These are phyloP conservation scores for Bubo blakistoni DNA, from an alignment of 2,113 vertebrate genomes.

Conservation along the genomic window DNA sequence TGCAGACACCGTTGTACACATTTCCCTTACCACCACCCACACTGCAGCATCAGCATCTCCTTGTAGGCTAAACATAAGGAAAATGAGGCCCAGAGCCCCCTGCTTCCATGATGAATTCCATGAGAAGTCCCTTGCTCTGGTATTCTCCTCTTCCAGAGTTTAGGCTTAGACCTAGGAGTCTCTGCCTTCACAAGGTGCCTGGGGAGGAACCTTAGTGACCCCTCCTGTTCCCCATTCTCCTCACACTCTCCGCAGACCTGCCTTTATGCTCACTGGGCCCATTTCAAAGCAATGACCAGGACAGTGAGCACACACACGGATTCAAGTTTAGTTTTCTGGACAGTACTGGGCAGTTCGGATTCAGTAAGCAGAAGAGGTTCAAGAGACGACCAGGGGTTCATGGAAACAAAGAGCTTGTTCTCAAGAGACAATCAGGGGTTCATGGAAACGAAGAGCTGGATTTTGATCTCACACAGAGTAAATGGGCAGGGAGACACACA, in stretches of 20 bases:
- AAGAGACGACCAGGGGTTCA: fast-evolving
- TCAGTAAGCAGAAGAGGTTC: not conserved
- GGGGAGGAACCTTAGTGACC: not conserved
- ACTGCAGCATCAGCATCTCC: fast-evolving
- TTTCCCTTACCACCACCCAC: not conserved
- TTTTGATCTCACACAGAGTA: not conserved
- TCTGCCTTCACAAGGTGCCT: not conserved
- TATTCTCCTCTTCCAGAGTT: not conserved
- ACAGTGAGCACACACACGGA: fast-evolving
- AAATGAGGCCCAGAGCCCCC: not conserved
- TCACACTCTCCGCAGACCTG: fast-evolving
- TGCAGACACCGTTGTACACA: fast-evolving
- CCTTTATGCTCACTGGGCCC: not conserved
- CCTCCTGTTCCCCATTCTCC: not conserved
- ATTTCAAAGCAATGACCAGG: not conserved
- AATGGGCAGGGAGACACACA: fast-evolving
- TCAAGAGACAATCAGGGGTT: too few relatives aligned
- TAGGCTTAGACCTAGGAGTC: not conserved
- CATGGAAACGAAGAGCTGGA: not conserved
- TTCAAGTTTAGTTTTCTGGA: not conserved
- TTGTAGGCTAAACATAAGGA: not conserved
- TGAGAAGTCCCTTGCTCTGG: not conserved
- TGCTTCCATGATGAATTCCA: fast-evolving
- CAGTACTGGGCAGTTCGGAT: not conserved
- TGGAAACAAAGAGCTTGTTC: not conserved